Percentiles rank a stretch among this genome's conserved stretches.
Evolutionary conservation across 2,797 vertebrate species (phyloP).

Genomic region (Sebastes variabilis): DNA sequence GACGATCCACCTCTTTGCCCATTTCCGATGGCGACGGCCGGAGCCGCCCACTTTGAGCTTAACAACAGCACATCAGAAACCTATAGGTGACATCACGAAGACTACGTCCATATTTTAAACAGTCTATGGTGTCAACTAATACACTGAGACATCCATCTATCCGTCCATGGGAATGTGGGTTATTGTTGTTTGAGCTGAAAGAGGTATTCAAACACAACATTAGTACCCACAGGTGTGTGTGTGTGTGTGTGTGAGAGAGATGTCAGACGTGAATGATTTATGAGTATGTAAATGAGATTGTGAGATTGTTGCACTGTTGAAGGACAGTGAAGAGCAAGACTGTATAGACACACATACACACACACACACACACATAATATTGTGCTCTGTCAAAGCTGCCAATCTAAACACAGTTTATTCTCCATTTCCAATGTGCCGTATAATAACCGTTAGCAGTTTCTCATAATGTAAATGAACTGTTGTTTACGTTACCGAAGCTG

Average conservation of each 20-base stretch:
- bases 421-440: conserved; percentile 25
- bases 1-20: no score
- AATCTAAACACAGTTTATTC: conserved; percentile 23
- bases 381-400: conserved; percentile 36
- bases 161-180: neutral
- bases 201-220: neutral
- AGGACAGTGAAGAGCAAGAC: conserved; percentile 64
- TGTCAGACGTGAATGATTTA: conserved; percentile 79
- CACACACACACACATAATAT: conserved; percentile 38
- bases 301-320: conserved; percentile 61
- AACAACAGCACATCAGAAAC: no score
- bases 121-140: no score
- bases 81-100: rapidly evolving
- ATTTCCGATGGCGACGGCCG: no score
- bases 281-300: conserved; percentile 78
- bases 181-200: neutral
- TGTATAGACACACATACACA: conserved; percentile 4
- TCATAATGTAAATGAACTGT: conserved; percentile 37
- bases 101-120: rapidly evolving
- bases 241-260: neutral
- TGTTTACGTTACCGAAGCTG: conserved; percentile 14
- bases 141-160: neutral
- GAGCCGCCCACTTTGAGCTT: no score
- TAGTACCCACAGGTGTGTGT: neutral
- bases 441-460: conserved; percentile 27